Evolutionary conservation across 2,888 invertebrate species (phyloP).

Genomic region (Capitulum mitella): DNA sequence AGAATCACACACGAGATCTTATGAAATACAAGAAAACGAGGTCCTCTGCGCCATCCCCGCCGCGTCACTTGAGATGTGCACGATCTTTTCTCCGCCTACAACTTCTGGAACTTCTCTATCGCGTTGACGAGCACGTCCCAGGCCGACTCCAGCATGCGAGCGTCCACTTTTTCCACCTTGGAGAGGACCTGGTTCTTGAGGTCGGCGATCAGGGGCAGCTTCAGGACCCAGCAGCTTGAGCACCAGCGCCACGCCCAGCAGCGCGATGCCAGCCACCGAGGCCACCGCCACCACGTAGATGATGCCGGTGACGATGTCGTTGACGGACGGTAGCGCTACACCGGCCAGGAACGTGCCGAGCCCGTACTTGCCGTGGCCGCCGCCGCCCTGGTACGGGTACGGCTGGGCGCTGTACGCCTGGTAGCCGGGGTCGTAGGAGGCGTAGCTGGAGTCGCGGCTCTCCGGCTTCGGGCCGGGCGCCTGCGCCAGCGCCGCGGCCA

Average conservation of each 20-base stretch:
- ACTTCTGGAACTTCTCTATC: neutral
- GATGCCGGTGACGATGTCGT: neutral
- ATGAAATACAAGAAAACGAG: too few relatives aligned
- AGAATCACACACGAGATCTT: too few relatives aligned
- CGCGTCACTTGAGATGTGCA: too few relatives aligned
- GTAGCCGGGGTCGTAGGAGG: neutral
- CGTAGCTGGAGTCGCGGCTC: constrained; percentile 1
- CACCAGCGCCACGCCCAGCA: neutral
- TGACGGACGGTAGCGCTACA: neutral
- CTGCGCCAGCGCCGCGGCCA: neutral
- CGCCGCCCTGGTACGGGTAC: neutral
- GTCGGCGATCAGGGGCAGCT: neutral
- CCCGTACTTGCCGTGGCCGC: neutral
- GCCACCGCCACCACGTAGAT: constrained; percentile 9
- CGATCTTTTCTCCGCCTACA: too few relatives aligned
- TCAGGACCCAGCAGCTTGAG: neutral
- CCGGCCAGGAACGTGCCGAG: neutral
- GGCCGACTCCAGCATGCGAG: neutral
- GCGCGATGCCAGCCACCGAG: neutral
- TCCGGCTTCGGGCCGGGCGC: neutral
- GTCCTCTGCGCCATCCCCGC: too few relatives aligned
- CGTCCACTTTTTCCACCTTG: constrained; percentile 8
- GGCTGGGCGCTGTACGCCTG: neutral
- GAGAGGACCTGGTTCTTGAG: constrained; percentile 5
- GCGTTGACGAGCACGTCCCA: neutral